phyloP scores from a whole-genome alignment of 2,113 vertebrate genomes.

The Pongo pygmaeus region DNA sequence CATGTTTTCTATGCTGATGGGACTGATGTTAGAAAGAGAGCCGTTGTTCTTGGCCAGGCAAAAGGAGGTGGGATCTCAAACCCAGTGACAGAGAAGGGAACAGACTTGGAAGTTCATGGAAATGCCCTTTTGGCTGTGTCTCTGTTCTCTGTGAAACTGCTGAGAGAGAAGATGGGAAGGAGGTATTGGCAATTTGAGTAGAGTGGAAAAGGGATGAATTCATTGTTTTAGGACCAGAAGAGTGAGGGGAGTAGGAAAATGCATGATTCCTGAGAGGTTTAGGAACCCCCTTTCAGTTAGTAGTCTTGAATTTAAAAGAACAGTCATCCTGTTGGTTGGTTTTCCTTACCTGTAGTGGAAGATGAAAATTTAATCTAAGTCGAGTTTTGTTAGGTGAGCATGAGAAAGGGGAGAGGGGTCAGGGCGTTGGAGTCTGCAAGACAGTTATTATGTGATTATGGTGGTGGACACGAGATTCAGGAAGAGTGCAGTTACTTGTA shows the following conservation, averaged over 20 bases:
- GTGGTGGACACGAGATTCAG: background rate
- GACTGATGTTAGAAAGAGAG: background rate
- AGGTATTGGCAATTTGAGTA: background rate
- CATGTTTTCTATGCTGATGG: background rate
- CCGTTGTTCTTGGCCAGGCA: background rate
- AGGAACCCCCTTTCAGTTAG: background rate
- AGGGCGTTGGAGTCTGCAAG: background rate
- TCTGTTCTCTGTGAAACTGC: background rate
- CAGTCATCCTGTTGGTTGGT: background rate
- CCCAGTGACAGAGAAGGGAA: background rate
- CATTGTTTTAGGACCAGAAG: background rate
- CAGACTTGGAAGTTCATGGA: background rate
- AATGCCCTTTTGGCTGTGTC: background rate
- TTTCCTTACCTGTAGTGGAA: background rate
- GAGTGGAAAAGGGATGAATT: background rate
- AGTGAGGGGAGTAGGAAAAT: background rate
- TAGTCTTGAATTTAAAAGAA: background rate
- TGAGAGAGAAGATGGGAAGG: background rate
- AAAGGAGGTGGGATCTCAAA: background rate
- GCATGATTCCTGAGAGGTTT: accelerated
- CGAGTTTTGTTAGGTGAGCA: background rate
- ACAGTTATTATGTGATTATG: background rate
- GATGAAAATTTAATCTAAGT: background rate
- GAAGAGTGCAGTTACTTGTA: background rate
- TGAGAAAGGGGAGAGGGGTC: no score